A percentile compares a stretch with the other conserved stretches of the same genome.
Conservation (phyloP, 53 echinoderm and acorn worm species). For the Zoroaster sp. region DNA sequence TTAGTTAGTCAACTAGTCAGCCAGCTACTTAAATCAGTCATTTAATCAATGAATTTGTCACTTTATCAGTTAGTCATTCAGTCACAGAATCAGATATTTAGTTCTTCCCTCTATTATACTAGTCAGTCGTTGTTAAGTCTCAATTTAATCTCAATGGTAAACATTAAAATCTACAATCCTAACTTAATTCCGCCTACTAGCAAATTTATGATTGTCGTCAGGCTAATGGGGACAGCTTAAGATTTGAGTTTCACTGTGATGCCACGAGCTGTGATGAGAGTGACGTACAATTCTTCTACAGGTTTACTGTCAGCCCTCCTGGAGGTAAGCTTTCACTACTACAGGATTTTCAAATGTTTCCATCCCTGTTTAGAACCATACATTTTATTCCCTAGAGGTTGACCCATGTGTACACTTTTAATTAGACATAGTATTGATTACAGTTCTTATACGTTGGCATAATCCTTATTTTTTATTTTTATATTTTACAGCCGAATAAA, state of each 20-base stretch:
- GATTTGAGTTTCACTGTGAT: slow-evolving; percentile 82
- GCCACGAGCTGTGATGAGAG: slow-evolving; percentile 81
- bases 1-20: neutral
- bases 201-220: slow-evolving; percentile 75
- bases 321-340: slow-evolving; percentile 43
- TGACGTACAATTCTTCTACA: slow-evolving; percentile 72
- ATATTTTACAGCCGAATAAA: no score
- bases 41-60: neutral
- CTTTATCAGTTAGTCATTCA: neutral
- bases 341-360: no score
- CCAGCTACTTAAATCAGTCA: neutral
- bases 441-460: no score
- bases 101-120: neutral
- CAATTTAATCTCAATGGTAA: neutral
- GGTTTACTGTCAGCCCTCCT: slow-evolving; percentile 78
- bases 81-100: neutral
- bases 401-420: no score
- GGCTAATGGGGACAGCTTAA: slow-evolving; percentile 63
- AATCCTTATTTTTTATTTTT: no score
- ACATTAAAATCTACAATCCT: neutral
- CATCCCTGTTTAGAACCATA: no score
- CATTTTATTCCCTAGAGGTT: no score
- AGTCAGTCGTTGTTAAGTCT: neutral
- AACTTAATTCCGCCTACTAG: slow-evolving; percentile 26
- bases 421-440: no score